Evolutionary conservation across 2,888 invertebrate genomes (phyloP).

Genomic region (Andrena haemorrhoa): DNA sequence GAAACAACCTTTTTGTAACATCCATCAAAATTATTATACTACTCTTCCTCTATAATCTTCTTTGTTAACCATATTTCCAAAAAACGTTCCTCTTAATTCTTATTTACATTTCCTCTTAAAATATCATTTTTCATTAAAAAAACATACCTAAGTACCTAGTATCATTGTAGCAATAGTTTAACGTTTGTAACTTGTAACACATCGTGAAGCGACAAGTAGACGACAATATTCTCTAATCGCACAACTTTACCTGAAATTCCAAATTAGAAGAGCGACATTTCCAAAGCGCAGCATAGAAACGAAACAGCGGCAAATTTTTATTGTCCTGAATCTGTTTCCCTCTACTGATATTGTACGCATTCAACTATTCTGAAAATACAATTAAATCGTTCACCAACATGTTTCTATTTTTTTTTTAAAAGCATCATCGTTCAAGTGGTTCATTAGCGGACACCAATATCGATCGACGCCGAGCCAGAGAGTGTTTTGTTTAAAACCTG

Average conservation of each 20-base stretch:
- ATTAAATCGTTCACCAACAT: background rate
- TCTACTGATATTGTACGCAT: background rate
- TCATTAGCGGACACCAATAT: conserved; percentile 72
- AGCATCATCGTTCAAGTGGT: conserved; percentile 9
- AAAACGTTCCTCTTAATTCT: too few relatives aligned
- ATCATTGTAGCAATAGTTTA: background rate
- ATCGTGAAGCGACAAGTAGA: too few relatives aligned
- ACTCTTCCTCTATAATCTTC: too few relatives aligned
- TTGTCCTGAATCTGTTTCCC: background rate
- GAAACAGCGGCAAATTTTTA: background rate
- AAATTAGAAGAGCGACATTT: background rate
- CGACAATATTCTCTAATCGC: too few relatives aligned
- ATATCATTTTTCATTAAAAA: too few relatives aligned
- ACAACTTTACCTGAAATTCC: too few relatives aligned
- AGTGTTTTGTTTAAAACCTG: conserved; percentile 47
- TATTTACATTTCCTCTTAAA: too few relatives aligned
- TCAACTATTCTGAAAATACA: conserved; percentile 11
- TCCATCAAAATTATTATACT: too few relatives aligned
- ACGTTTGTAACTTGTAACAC: too few relatives aligned
- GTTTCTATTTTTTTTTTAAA: conserved; percentile 8
- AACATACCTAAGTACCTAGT: background rate
- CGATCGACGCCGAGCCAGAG: conserved; percentile 71
- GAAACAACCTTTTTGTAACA: too few relatives aligned
- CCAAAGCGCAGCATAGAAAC: background rate
- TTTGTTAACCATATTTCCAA: too few relatives aligned